Percentiles rank a stretch among this genome's conserved stretches.
These are phyloP conservation scores for Excalfactoria chinensis DNA, from an alignment of 2,113 vertebrate genomes.

Conservation along the genomic window DNA sequence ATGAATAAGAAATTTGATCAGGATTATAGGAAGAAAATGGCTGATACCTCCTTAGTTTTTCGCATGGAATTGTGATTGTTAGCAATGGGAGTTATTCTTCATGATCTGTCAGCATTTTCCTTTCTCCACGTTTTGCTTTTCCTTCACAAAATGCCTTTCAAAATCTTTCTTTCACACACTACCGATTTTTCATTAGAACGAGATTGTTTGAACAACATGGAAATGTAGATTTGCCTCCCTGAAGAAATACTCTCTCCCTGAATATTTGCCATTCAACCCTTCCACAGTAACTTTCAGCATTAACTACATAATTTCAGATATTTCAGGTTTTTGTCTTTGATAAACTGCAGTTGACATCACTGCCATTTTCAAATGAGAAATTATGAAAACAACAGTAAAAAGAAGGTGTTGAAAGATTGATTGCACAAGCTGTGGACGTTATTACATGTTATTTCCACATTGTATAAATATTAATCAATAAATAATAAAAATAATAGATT, in stretches of 20 bases:
- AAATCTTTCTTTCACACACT: not conserved
- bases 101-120: not conserved
- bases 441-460: not conserved
- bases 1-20: conserved; percentile 84
- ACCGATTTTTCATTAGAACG: not conserved
- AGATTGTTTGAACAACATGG: not conserved
- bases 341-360: not conserved
- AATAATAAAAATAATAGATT: not conserved
- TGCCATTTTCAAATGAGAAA: not conserved
- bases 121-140: not conserved
- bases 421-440: not conserved
- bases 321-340: not conserved
- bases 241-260: not conserved
- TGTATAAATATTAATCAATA: not conserved
- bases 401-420: not conserved
- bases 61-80: conserved; percentile 57
- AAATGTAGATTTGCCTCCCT: not conserved
- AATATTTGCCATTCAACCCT: not conserved
- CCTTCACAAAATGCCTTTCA: not conserved
- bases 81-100: not conserved
- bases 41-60: conserved; percentile 70
- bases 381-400: not conserved
- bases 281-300: not conserved
- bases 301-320: not conserved
- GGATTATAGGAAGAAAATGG: conserved; percentile 75